Percentiles rank a stretch among this genome's conserved stretches.
phyloP scores from a whole-genome alignment of 2,113 vertebrate species.

The Anarhynchus alexandrinus region DNA sequence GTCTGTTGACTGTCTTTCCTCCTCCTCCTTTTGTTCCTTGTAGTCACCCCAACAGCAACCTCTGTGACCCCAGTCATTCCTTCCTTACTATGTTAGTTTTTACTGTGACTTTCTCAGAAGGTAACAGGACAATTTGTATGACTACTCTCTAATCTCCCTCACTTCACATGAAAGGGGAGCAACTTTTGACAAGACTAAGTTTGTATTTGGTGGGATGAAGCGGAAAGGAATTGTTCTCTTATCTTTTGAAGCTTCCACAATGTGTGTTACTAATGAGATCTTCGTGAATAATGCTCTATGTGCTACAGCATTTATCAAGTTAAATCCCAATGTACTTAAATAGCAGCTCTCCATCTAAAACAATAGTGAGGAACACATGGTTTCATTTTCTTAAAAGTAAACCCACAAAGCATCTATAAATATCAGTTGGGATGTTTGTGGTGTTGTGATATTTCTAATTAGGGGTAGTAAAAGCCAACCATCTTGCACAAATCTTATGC shows the following conservation, averaged over 20 bases:
- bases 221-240: not conserved
- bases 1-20: not conserved
- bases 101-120: not conserved
- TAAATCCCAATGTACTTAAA: not conserved
- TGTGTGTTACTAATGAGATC: too few relatives aligned
- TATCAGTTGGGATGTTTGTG: not conserved
- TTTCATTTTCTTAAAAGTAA: not conserved
- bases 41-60: not conserved
- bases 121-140: not conserved
- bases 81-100: not conserved
- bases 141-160: not conserved
- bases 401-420: not conserved
- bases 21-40: not conserved
- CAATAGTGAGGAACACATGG: not conserved
- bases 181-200: not conserved
- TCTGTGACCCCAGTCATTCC: not conserved
- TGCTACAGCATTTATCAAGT: not conserved
- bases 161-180: not conserved
- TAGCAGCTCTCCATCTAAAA: not conserved
- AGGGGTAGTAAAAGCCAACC: not conserved
- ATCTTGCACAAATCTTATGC: not conserved
- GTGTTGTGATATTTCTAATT: not conserved
- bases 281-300: not conserved
- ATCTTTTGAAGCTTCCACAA: not conserved
- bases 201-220: not conserved